Conservation (phyloP, 2,888 invertebrate genomes). For the Apotomis capreana region DNA sequence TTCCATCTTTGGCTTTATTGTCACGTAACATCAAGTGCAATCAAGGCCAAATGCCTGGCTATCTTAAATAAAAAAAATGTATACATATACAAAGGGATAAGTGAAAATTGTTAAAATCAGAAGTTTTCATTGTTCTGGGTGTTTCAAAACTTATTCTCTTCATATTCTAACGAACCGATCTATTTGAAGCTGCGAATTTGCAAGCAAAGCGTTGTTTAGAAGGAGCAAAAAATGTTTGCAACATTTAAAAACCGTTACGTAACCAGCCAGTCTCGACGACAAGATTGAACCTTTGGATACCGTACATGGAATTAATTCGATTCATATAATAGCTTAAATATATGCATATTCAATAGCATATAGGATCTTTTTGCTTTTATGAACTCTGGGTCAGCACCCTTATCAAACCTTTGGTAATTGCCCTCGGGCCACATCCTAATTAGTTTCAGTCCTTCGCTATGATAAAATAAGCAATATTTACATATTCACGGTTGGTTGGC, state of each 20-base stretch:
- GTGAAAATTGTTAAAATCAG: no score
- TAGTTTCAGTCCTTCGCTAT: constrained; percentile 21
- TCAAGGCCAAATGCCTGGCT: no score
- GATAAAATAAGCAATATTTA: constrained; percentile 26
- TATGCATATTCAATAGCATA: neutral
- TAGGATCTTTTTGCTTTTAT: neutral
- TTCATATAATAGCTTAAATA: constrained; percentile 3
- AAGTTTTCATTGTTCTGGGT: no score
- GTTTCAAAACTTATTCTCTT: neutral
- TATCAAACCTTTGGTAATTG: constrained; percentile 26
- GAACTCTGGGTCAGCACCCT: constrained; percentile 14
- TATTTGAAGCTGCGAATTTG: neutral
- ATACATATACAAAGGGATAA: no score
- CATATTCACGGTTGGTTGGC: constrained; percentile 5
- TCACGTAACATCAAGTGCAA: no score
- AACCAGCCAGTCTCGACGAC: constrained; percentile 5
- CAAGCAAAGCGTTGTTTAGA: neutral
- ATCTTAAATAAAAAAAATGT: no score
- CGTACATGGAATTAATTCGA: neutral
- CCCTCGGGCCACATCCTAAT: constrained; percentile 30
- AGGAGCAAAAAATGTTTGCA: neutral
- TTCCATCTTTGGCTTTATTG: no score
- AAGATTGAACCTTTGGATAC: constrained; percentile 24
- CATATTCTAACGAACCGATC: neutral
- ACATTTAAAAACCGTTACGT: neutral